A percentile compares a stretch with the other conserved stretches of the same genome.
Conservation (phyloP, 2,113 vertebrate genomes). For the Anhinga rufa region DNA sequence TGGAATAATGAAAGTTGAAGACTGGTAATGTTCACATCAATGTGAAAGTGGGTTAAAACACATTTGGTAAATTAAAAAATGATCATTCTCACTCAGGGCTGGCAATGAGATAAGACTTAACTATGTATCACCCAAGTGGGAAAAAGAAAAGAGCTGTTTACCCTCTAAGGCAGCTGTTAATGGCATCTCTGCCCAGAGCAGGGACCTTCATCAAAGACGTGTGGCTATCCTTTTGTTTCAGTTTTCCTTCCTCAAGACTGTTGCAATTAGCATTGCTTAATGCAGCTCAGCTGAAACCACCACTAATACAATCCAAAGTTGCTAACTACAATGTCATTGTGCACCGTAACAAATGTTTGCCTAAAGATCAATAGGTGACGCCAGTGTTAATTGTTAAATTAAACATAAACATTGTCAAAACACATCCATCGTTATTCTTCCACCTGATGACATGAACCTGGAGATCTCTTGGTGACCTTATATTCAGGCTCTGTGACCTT, state of each 20-base stretch:
- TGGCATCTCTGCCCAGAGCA: background rate
- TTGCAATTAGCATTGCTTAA: slow-evolving; percentile 42
- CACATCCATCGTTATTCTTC: slow-evolving; percentile 19
- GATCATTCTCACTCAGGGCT: background rate
- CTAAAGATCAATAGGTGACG: slow-evolving; percentile 55
- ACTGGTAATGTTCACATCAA: background rate
- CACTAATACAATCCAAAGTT: slow-evolving; percentile 2
- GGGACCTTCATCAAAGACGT: background rate
- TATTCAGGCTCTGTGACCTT: slow-evolving; percentile 49
- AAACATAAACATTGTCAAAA: slow-evolving; percentile 56
- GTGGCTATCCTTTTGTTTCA: background rate
- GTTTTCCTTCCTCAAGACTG: background rate
- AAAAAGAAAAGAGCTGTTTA: background rate
- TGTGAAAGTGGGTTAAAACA: background rate
- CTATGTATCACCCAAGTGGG: background rate
- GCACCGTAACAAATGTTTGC: slow-evolving; percentile 23
- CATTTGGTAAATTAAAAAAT: background rate
- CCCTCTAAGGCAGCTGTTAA: background rate
- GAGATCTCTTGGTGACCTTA: slow-evolving; percentile 18
- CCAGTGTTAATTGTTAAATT: slow-evolving; percentile 53
- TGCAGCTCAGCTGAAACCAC: slow-evolving; percentile 14
- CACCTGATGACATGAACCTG: slow-evolving; percentile 37
- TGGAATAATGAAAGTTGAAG: background rate
- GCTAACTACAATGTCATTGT: slow-evolving; percentile 43
- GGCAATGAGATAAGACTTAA: background rate